A percentile compares a stretch with the other conserved stretches of the same genome.
These are phyloP conservation scores for Oophaga pumilio DNA, from an alignment of 2,113 vertebrate species.

Conservation along the genomic window DNA sequence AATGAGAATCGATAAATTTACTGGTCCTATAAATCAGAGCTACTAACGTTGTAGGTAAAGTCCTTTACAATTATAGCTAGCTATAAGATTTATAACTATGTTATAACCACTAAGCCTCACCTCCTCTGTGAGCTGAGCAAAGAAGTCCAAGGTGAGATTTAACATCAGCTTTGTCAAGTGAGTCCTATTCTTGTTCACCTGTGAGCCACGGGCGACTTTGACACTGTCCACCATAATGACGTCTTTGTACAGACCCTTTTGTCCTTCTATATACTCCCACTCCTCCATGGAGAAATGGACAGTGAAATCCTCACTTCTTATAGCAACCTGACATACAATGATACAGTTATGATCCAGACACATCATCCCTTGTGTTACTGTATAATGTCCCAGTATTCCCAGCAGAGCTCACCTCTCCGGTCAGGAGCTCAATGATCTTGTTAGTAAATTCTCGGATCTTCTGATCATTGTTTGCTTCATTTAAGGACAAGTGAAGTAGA, in stretches of 20 bases:
- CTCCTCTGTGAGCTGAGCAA: background rate
- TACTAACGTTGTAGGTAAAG: too few relatives aligned
- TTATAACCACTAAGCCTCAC: background rate
- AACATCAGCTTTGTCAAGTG: background rate
- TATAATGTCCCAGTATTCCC: background rate
- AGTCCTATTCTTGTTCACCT: background rate
- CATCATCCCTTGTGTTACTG: too few relatives aligned
- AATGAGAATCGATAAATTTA: too few relatives aligned
- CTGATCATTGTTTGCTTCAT: background rate
- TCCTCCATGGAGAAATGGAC: background rate
- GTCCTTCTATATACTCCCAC: background rate
- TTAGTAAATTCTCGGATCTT: background rate
- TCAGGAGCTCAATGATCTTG: background rate
- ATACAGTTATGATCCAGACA: too few relatives aligned
- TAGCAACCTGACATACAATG: background rate
- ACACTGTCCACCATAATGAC: background rate
- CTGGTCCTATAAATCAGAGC: too few relatives aligned
- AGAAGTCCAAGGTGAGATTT: background rate
- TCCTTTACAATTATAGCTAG: too few relatives aligned
- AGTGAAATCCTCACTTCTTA: background rate
- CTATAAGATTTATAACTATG: too few relatives aligned
- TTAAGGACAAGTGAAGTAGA: background rate
- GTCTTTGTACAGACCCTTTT: background rate
- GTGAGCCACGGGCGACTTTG: background rate
- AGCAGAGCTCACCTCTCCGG: background rate